These are phyloP conservation scores for Keiferia lycopersicella DNA, from an alignment of 2,888 invertebrate genomes.

Conservation along the genomic window DNA sequence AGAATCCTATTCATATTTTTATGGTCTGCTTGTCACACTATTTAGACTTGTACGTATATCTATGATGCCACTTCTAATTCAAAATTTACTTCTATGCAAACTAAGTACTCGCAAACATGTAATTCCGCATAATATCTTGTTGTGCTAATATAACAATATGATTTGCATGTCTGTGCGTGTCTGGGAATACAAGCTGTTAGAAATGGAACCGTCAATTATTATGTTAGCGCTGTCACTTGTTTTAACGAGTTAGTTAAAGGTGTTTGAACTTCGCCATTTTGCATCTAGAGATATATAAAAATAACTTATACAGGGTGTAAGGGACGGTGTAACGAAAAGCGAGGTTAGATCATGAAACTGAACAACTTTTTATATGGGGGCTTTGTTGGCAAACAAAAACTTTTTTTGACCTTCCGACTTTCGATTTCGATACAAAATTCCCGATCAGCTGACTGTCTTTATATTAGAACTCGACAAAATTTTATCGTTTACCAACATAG, in stretches of 20 bases:
- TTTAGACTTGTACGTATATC: neutral
- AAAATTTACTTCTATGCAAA: neutral
- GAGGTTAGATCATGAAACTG: too few relatives aligned
- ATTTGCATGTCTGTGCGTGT: constrained; percentile 21
- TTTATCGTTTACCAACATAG: too few relatives aligned
- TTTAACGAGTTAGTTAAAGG: neutral
- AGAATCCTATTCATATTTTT: too few relatives aligned
- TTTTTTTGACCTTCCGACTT: too few relatives aligned
- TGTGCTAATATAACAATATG: constrained; percentile 5
- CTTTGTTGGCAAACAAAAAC: too few relatives aligned
- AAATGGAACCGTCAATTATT: constrained; percentile 6
- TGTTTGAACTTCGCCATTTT: neutral
- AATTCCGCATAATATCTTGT: neutral
- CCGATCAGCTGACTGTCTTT: too few relatives aligned
- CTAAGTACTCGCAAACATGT: neutral
- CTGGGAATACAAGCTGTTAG: neutral
- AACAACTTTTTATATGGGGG: too few relatives aligned
- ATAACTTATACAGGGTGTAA: neutral
- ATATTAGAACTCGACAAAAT: too few relatives aligned
- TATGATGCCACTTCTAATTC: neutral
- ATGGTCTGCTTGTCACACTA: too few relatives aligned
- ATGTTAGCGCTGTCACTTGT: constrained; percentile 1
- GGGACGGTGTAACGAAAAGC: too few relatives aligned
- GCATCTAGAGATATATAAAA: neutral
- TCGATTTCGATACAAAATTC: too few relatives aligned